Conservation (phyloP, 2,888 invertebrate species). For the Thyatira batis region DNA sequence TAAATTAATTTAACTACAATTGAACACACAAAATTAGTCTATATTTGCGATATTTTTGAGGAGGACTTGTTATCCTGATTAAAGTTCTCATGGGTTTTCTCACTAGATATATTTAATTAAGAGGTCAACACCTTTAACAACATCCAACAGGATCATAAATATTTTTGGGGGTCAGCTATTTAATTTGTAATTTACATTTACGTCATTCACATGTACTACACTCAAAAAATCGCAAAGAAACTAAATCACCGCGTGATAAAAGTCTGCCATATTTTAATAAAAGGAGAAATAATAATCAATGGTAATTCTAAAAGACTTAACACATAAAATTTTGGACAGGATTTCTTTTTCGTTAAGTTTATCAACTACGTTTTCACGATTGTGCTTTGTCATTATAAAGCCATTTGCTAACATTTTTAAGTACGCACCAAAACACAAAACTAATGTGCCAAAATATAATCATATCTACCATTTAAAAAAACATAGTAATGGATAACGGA, state of each 20-base stretch:
- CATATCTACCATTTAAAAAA: slow-evolving; percentile 20
- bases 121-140: no score
- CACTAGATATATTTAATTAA: no score
- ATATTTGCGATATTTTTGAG: background rate
- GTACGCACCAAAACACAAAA: slow-evolving; percentile 36
- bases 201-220: background rate
- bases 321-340: background rate
- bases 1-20: background rate
- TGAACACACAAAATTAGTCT: background rate
- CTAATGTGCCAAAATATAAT: slow-evolving; percentile 24
- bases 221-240: background rate
- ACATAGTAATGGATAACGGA: slow-evolving; percentile 40
- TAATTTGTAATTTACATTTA: no score
- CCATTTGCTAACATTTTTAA: slow-evolving; percentile 32
- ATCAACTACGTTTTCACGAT: background rate
- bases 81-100: no score
- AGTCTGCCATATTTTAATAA: background rate
- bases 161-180: no score
- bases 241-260: background rate
- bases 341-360: background rate
- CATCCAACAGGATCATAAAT: no score
- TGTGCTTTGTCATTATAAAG: slow-evolving; percentile 5
- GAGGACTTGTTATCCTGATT: no score
- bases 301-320: background rate
- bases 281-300: background rate